A percentile compares a stretch with the other conserved stretches of the same genome.
phyloP scores from a whole-genome alignment of 1,140 invertebrate genomes.

The Brachionus asplanchnoidis region DNA sequence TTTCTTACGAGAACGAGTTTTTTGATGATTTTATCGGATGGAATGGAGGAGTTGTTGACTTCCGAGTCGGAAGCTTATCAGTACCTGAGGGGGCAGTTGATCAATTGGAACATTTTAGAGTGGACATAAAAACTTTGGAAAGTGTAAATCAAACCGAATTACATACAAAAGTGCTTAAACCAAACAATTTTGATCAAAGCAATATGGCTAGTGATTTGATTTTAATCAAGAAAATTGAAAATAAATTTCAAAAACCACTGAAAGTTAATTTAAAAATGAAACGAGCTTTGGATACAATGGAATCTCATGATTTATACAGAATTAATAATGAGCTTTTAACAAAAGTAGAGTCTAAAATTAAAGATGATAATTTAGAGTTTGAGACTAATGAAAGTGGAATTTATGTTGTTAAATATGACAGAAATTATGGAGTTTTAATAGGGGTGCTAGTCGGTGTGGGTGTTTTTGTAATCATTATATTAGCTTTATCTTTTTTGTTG shows the following conservation, averaged over 20 bases:
- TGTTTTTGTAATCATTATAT: neutral
- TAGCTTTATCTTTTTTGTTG: neutral
- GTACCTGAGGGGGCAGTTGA: neutral
- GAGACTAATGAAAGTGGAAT: neutral
- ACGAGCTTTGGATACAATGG: neutral
- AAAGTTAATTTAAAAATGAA: constrained; percentile 1
- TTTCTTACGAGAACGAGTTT: neutral
- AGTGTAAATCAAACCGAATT: neutral
- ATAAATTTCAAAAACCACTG: neutral
- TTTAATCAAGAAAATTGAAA: neutral
- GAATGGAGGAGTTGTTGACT: neutral
- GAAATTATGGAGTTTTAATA: constrained; percentile 7
- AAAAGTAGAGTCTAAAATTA: neutral
- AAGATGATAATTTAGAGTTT: neutral
- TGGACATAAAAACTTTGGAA: neutral
- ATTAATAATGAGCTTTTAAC: constrained; percentile 32
- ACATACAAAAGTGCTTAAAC: neutral
- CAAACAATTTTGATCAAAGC: constrained; percentile 11
- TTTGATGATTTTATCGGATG: constrained; percentile 16
- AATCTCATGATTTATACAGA: constrained; percentile 8
- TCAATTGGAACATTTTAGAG: neutral
- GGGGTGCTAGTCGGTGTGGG: neutral
- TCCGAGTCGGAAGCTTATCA: neutral
- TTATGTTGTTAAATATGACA: constrained; percentile 26
- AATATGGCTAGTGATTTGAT: constrained; percentile 13